Evolutionary conservation across 2,888 invertebrate species (phyloP).

Genomic region (Patella ulyssiponensis): DNA sequence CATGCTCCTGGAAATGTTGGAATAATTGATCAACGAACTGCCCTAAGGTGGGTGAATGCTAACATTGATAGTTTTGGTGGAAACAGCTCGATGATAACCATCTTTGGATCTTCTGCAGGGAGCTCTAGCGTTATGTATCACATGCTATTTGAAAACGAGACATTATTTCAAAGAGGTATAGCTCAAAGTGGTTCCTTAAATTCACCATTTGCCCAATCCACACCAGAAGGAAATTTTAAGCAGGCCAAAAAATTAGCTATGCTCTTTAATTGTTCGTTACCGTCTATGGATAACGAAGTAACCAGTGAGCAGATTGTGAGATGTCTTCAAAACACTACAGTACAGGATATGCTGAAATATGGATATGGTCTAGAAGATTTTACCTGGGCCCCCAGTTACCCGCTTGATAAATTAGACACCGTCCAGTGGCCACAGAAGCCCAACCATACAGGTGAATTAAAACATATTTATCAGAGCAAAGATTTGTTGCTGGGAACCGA

Average conservation of each 20-base stretch:
- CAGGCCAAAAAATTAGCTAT: not conserved
- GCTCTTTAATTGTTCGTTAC: not conserved
- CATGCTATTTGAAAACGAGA: slow-evolving; percentile 45
- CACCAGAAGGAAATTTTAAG: not conserved
- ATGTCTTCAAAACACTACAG: not conserved
- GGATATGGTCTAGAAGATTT: not conserved
- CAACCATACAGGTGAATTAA: not conserved
- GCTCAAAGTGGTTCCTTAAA: slow-evolving; percentile 48
- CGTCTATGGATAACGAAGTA: too few species aligned
- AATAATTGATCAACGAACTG: slow-evolving; percentile 53
- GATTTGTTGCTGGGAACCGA: not conserved
- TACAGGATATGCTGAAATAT: not conserved
- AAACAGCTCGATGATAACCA: slow-evolving; percentile 43
- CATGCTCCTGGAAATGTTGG: slow-evolving; percentile 55
- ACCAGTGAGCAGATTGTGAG: not conserved
- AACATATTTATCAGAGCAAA: not conserved
- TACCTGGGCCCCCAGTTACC: not conserved
- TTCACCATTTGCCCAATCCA: not conserved
- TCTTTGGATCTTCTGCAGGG: slow-evolving; percentile 58
- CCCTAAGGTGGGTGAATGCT: slow-evolving; percentile 52
- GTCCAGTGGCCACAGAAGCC: not conserved
- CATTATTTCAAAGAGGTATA: slow-evolving; percentile 50
- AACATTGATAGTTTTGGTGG: slow-evolving; percentile 51
- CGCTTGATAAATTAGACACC: not conserved
- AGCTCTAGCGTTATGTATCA: slow-evolving; percentile 45